Percentiles rank a stretch among this genome's conserved stretches.
Evolutionary conservation across 2,888 invertebrate species (phyloP).

Genomic region (Proisotoma minuta): DNA sequence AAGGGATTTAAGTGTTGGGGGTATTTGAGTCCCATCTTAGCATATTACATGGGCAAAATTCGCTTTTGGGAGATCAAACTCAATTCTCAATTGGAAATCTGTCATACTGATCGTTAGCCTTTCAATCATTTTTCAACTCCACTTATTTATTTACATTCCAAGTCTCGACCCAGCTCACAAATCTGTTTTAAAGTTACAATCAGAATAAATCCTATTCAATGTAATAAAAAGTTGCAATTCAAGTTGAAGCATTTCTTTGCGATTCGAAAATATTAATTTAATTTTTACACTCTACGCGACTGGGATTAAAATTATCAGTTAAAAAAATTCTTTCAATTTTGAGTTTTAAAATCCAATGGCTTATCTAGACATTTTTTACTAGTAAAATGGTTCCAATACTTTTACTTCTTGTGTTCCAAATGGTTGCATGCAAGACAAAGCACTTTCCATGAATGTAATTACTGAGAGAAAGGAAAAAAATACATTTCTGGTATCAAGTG

Average conservation of each 20-base stretch:
- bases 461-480: conserved; percentile 12
- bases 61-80: background rate
- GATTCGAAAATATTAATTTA: no score
- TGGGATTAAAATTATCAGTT: no score
- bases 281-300: no score
- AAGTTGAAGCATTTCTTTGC: no score
- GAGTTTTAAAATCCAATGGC: no score
- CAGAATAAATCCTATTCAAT: no score
- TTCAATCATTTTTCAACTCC: conserved; percentile 42
- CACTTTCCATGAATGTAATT: conserved; percentile 5
- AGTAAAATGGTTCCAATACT: background rate
- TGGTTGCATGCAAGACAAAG: background rate
- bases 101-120: conserved; percentile 46
- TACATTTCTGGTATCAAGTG: background rate
- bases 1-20: background rate
- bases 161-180: no score
- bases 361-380: background rate
- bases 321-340: no score
- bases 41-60: background rate
- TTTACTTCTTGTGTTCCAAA: conserved; percentile 26
- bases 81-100: conserved; percentile 41
- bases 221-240: no score
- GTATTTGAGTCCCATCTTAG: background rate
- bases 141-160: background rate
- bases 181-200: no score